Evolutionary conservation across 2,888 invertebrate genomes (phyloP), one percentile per base, ranked within the genome.

Genomic region (Pyrgus malvae): DNA sequence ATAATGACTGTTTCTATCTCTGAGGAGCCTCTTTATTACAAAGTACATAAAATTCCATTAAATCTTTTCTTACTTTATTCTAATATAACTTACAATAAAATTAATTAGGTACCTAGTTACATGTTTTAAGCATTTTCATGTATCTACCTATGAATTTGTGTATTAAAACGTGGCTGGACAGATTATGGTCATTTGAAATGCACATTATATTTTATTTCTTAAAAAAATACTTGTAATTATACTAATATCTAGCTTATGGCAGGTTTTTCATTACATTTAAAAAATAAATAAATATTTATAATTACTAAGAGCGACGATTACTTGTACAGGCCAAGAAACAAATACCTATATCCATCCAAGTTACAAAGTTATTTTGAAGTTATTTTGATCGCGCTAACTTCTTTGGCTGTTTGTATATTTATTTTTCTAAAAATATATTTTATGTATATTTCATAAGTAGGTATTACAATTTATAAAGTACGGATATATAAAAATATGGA

Each of bases 341-440:
- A 7, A 1, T 19, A 27, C 5, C 7, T 5, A 4, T 16, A 16
- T 8, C 9, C 4, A 3, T 0, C 2, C 9, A 8, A 42, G 42
- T 42, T 17, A 42, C n/a, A 42, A n/a, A 27, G 17, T 42, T 29
- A 42, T 27, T 44, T 51, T 8, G 44, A 51, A 51, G 51, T 51
- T 51, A 51, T 21, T 31, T 46, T 19, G 38, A 53, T 38, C 29
- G 27, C 35, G 27, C 44, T 51, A 45, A 53, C 53, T 53, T 53
- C 53, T 53, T 53, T 53, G 53, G 53, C 50, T 50, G 42, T 53
- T 37, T n/a, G n/a, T n/a, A n/a, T n/a, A n/a, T n/a, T 29, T 29
- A 14, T 23, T 27, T 41, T 3, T 40, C 21, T 40, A 40, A 23
- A 38, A 3, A 6, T 31, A 33, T 14, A 14, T 8, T 2, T 2